A percentile compares a stretch with the other conserved stretches of the same genome.
phyloP scores from a whole-genome alignment of 2,888 invertebrate species.

The Drymonia ruficornis region DNA sequence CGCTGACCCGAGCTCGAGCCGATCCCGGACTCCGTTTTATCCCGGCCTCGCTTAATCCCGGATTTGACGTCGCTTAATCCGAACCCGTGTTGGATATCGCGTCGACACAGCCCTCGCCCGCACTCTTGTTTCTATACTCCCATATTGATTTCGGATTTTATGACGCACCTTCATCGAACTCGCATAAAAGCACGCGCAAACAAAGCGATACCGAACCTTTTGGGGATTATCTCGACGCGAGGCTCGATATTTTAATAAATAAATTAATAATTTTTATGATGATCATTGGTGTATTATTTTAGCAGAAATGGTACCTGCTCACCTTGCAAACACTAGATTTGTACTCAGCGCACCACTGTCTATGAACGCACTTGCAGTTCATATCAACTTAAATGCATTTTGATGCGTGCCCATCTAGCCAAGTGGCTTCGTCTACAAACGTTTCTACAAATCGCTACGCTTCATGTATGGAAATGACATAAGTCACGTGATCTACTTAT shows the following conservation, averaged over 20 bases:
- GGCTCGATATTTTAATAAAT: slow-evolving; percentile 40
- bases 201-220: slow-evolving; percentile 54
- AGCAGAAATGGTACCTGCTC: no score
- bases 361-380: no score
- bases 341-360: no score
- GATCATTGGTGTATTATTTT: no score
- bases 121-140: slow-evolving; percentile 63
- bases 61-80: slow-evolving; percentile 87
- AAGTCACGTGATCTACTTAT: no score
- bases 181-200: slow-evolving; percentile 54
- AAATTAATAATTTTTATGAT: slow-evolving; percentile 59
- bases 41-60: slow-evolving; percentile 81
- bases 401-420: no score
- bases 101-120: slow-evolving; percentile 80
- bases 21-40: slow-evolving; percentile 77
- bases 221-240: slow-evolving; percentile 51
- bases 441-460: no score
- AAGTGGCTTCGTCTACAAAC: no score
- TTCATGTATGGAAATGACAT: no score
- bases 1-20: slow-evolving; percentile 77
- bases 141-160: slow-evolving; percentile 76
- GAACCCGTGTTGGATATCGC: slow-evolving; percentile 88
- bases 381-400: no score
- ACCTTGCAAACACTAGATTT: no score
- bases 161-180: slow-evolving; percentile 55